These are phyloP conservation scores for Crocuta crocuta DNA, from an alignment of 2,113 vertebrate genomes.

Conservation along the genomic window DNA sequence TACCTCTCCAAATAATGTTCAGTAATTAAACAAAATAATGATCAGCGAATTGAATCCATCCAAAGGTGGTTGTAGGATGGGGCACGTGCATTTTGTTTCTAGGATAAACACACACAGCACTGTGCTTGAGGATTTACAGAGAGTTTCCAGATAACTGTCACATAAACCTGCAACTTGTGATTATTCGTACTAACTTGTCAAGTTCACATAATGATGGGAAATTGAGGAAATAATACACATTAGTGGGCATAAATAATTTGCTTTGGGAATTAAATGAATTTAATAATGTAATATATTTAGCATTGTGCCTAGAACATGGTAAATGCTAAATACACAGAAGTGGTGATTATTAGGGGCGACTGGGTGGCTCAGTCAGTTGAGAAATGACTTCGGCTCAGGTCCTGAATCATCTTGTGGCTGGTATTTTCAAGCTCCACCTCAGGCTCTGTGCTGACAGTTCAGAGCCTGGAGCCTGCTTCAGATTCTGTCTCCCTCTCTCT, in stretches of 20 bases:
- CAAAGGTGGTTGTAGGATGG: neutral
- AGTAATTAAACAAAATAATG: neutral
- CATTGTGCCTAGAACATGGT: neutral
- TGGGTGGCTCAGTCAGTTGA: too few relatives aligned
- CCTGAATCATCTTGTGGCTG: too few relatives aligned
- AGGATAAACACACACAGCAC: neutral
- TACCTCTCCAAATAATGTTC: slow-evolving; percentile 6
- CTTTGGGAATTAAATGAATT: neutral
- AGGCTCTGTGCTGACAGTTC: too few relatives aligned
- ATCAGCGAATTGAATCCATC: neutral
- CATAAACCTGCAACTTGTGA: neutral
- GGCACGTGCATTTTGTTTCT: neutral
- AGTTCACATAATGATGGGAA: neutral
- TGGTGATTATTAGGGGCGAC: neutral
- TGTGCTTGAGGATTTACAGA: neutral
- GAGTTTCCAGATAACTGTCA: neutral
- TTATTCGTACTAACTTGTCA: neutral
- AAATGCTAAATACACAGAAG: neutral
- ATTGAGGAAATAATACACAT: neutral
- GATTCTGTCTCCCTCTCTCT: too few relatives aligned
- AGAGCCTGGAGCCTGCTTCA: too few relatives aligned
- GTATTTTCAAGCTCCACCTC: too few relatives aligned
- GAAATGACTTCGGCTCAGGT: too few relatives aligned
- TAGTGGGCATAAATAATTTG: neutral
- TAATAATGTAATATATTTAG: slow-evolving; percentile 21